These are phyloP conservation scores for Antitype chi DNA, from an alignment of 2,888 invertebrate genomes.

Conservation along the genomic window DNA sequence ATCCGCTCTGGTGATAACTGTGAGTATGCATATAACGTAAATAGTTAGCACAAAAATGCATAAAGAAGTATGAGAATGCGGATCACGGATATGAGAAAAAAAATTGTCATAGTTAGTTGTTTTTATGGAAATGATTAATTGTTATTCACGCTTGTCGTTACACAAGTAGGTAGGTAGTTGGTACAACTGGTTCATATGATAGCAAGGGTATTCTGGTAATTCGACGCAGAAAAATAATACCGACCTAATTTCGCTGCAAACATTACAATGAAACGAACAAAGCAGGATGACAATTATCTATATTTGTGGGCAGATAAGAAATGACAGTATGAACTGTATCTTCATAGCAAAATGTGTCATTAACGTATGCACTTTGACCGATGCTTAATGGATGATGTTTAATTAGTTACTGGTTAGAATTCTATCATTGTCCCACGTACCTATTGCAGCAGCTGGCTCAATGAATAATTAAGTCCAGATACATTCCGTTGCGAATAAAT, in stretches of 20 bases:
- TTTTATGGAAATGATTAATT: slow-evolving; percentile 2
- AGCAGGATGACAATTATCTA: slow-evolving; percentile 27
- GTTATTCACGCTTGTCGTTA: background rate
- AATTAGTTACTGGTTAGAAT: slow-evolving; percentile 58
- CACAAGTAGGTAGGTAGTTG: too few relatives aligned
- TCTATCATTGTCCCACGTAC: slow-evolving; percentile 38
- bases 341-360: slow-evolving; percentile 36
- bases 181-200: background rate
- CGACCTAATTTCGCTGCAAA: slow-evolving; percentile 15
- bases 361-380: slow-evolving; percentile 48
- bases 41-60: background rate
- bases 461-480: slow-evolving; percentile 48
- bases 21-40: slow-evolving; percentile 14
- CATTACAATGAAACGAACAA: slow-evolving; percentile 8
- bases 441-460: slow-evolving; percentile 50
- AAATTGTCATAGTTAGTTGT: background rate
- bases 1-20: too few relatives aligned
- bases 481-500: slow-evolving; percentile 47
- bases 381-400: slow-evolving; percentile 42
- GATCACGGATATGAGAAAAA: slow-evolving; percentile 2
- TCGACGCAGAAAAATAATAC: background rate
- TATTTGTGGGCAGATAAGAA: slow-evolving; percentile 21
- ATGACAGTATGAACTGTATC: slow-evolving; percentile 2
- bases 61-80: background rate
- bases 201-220: slow-evolving; percentile 9